Evolutionary conservation across 92 coral and sea anemone species (phyloP).

Genomic region (Epizoanthus ramosus): DNA sequence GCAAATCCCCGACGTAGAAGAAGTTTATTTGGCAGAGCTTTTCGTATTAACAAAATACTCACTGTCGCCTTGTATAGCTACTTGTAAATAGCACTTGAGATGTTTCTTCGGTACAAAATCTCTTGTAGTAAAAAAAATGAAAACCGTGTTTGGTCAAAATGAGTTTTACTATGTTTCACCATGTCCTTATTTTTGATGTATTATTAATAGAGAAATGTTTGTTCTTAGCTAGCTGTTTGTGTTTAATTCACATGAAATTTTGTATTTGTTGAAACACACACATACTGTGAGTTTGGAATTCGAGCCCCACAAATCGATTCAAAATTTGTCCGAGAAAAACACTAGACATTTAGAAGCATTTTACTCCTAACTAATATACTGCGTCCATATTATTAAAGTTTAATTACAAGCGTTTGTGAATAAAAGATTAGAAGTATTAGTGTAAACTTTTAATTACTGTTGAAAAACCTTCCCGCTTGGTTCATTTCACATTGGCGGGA

Average conservation of each 20-base stretch:
- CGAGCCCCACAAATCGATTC: neutral
- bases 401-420: slow-evolving; percentile 46
- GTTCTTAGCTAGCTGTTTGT: slow-evolving; percentile 58
- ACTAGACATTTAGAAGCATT: slow-evolving; percentile 32
- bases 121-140: neutral
- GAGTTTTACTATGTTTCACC: slow-evolving; percentile 58
- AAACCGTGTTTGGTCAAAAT: slow-evolving; percentile 14
- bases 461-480: slow-evolving; percentile 25
- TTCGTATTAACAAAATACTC: too few species aligned
- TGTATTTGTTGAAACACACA: slow-evolving; percentile 1
- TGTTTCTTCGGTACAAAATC: neutral
- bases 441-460: slow-evolving; percentile 44
- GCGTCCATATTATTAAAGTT: slow-evolving; percentile 35
- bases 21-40: neutral
- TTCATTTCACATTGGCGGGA: neutral
- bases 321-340: slow-evolving; percentile 25
- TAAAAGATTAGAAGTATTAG: slow-evolving; percentile 41
- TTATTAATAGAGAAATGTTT: slow-evolving; percentile 64
- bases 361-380: slow-evolving; percentile 40
- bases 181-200: slow-evolving; percentile 64
- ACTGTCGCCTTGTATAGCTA: too few species aligned
- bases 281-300: neutral
- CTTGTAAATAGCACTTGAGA: too few species aligned
- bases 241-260: neutral
- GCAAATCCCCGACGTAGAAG: slow-evolving; percentile 37